Percentiles rank a stretch among this genome's conserved stretches.
These are phyloP conservation scores for Semaprochilodus insignis DNA, from an alignment of 2,797 vertebrate genomes.

Conservation along the genomic window DNA sequence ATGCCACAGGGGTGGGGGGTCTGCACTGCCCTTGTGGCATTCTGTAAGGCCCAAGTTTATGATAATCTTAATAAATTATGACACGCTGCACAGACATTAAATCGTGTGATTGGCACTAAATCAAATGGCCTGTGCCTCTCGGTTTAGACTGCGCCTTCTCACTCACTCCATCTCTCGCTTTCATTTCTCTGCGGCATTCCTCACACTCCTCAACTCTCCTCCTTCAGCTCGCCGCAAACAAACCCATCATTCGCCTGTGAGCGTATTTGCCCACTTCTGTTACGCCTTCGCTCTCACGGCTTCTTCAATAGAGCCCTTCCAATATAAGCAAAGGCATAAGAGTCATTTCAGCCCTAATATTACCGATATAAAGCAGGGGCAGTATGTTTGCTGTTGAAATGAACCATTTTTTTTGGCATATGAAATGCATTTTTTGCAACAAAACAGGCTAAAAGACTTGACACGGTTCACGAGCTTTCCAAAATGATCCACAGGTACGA, in stretches of 20 bases:
- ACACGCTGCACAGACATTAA: conserved; percentile 75
- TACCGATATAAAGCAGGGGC: conserved; percentile 34
- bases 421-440: conserved; percentile 26
- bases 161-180: conserved; percentile 18
- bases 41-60: conserved; percentile 72
- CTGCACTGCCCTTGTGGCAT: conserved; percentile 66
- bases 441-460: conserved; percentile 16
- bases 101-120: conserved; percentile 78
- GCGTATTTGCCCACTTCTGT: background rate
- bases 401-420: conserved; percentile 21
- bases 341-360: conserved; percentile 37
- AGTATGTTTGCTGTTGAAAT: background rate
- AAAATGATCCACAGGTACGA: background rate
- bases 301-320: conserved; percentile 17
- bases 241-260: background rate
- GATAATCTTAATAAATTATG: conserved; percentile 82
- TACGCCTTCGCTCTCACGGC: background rate
- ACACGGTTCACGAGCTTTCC: conserved; percentile 3
- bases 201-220: background rate
- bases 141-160: conserved; percentile 16
- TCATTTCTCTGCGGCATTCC: conserved; percentile 12
- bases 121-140: conserved; percentile 64
- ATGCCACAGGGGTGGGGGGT: conserved; percentile 61
- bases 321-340: background rate
- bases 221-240: background rate